Base-by-base conservation (phyloP, 2,113 vertebrate species). In the Cryptotis parvus region DNA sequence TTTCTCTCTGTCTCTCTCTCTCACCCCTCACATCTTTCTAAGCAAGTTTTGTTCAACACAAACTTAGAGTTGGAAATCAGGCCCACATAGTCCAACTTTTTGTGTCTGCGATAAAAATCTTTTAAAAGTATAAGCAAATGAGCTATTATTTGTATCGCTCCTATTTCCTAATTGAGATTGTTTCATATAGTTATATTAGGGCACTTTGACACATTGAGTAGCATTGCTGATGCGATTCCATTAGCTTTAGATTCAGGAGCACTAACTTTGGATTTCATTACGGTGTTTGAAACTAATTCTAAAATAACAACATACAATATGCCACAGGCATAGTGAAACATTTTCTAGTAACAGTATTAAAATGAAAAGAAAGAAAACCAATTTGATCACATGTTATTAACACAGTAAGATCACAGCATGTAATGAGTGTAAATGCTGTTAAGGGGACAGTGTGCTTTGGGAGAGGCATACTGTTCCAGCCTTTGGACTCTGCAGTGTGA, bases 321-420 rank as follows among this genome's bases (percentile, higher is more conserved):
- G 6, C 2, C 43, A 83, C 41, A 63, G 78, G 70, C 4, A 2
- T 43, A 91, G 74, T 81, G 33, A 16, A 33, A 70, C 69, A 77
- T 3, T 35, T 78, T 85, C 58, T 84, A 65, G 49, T 63, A 80
- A 89, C 16, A 11, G 15, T 45, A 24, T 76, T 84, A 63, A 41
- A 52, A 24, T 49, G 16, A 82, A 92, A 90, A 87, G 15, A 92
- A 87, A 41, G n/a, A 14, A 65, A 65, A 70, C 41, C 66, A 43
- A 73, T 90, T 87, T 88, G 84, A 45, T 81, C 41, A 87, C 63
- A 72, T 45, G 43, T 90, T 87, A 83, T 45, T 74, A 89, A 89
- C 11, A 3, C 12, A 92, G 58, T 39, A 16, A 49, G 69, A 91
- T 84, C 91, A 74, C 29, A 88, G 49, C 22, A 45, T 52, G 18